Conservation (phyloP, 2,113 vertebrate genomes). For the Agelaius tricolor region DNA sequence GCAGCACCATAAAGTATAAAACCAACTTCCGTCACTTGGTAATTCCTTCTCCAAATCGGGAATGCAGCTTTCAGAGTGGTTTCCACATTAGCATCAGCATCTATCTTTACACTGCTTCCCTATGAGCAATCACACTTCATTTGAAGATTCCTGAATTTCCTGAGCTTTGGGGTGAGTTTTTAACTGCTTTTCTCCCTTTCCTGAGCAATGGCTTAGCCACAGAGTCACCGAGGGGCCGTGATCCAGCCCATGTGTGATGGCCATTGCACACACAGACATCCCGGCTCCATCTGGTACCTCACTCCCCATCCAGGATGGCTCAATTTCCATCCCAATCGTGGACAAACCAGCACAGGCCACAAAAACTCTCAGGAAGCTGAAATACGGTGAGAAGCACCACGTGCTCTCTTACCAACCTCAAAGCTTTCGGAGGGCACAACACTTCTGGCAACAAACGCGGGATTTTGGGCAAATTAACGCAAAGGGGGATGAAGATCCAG, state of each 20-base stretch:
- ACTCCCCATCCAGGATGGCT: fast-evolving
- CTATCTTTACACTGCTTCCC: background rate
- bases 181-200: background rate
- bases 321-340: fast-evolving
- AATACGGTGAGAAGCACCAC: fast-evolving
- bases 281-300: fast-evolving
- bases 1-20: background rate
- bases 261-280: background rate
- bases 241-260: background rate
- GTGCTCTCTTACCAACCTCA: background rate
- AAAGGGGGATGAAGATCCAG: fast-evolving
- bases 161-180: background rate
- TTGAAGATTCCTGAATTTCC: background rate
- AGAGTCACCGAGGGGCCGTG: fast-evolving
- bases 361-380: background rate
- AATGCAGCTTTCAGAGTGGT: background rate
- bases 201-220: background rate
- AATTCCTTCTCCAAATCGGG: background rate
- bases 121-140: background rate
- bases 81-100: background rate
- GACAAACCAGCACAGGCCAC: background rate
- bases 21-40: background rate
- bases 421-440: fast-evolving
- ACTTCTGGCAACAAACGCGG: background rate
- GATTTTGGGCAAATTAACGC: background rate